A percentile compares a stretch with the other conserved stretches of the same genome.
Evolutionary conservation across 2,797 vertebrate species (phyloP).

Genomic region (Spinus olivaceus): DNA sequence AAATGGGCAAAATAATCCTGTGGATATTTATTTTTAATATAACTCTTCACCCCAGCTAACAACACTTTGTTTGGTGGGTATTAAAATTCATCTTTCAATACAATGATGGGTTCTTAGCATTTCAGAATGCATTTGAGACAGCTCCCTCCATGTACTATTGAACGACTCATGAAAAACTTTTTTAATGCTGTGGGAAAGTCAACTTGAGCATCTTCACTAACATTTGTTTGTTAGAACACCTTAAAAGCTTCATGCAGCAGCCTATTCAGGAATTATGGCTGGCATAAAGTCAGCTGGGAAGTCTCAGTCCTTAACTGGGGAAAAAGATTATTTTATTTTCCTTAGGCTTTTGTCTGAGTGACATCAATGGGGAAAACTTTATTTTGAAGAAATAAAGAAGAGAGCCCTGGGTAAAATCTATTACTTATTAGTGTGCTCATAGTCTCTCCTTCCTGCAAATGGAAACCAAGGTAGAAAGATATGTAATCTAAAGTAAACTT

Average conservation of each 20-base stretch:
- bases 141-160: background rate
- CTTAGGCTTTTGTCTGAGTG: background rate
- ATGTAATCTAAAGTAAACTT: background rate
- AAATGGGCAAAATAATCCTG: background rate
- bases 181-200: background rate
- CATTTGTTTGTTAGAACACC: background rate
- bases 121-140: background rate
- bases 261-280: background rate
- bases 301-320: background rate
- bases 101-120: background rate
- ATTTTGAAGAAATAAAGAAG: background rate
- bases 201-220: background rate
- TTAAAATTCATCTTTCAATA: background rate
- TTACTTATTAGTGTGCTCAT: background rate
- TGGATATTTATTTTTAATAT: background rate
- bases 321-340: background rate
- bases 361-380: background rate
- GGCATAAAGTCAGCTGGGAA: background rate
- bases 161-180: background rate
- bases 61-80: background rate
- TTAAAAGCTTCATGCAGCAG: background rate
- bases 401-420: background rate
- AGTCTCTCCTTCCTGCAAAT: background rate
- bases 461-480: background rate
- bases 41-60: background rate